These are phyloP conservation scores for Pelecanus crispus DNA, from an alignment of 2,113 vertebrate species.

Conservation along the genomic window DNA sequence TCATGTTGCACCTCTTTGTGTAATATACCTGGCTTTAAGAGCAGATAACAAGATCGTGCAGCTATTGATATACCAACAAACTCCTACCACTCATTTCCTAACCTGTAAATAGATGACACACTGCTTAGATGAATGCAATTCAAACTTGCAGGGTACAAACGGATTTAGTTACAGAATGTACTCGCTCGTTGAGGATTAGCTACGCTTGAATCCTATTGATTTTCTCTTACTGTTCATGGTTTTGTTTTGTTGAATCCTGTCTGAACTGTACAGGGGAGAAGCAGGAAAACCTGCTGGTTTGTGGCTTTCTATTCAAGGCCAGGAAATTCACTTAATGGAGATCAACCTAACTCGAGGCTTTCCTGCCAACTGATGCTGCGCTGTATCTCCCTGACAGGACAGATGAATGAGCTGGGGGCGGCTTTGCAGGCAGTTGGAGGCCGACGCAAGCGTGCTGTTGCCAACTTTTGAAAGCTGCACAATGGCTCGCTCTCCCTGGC, in stretches of 20 bases:
- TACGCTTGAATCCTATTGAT: not conserved
- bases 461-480: not conserved
- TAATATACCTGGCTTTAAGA: not conserved
- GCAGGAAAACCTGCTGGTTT: not conserved
- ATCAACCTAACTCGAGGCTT: not conserved
- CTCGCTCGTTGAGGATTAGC: not conserved
- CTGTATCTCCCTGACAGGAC: not conserved
- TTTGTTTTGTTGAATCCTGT: not conserved
- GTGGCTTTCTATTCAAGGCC: not conserved
- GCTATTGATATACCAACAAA: not conserved
- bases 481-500: not conserved
- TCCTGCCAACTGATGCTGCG: not conserved
- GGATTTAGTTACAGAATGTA: not conserved
- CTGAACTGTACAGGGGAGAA: not conserved
- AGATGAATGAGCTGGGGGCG: not conserved
- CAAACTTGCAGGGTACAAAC: not conserved
- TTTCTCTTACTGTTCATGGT: not conserved
- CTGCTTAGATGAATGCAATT: not conserved
- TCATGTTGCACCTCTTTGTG: not conserved
- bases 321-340: not conserved
- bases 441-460: fast-evolving
- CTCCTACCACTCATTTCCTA: not conserved
- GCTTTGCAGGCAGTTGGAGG: not conserved
- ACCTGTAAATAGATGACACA: not conserved
- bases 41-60: not conserved